phyloP scores from a whole-genome alignment of 2,113 vertebrate species.

The Aspidoscelis tigris region DNA sequence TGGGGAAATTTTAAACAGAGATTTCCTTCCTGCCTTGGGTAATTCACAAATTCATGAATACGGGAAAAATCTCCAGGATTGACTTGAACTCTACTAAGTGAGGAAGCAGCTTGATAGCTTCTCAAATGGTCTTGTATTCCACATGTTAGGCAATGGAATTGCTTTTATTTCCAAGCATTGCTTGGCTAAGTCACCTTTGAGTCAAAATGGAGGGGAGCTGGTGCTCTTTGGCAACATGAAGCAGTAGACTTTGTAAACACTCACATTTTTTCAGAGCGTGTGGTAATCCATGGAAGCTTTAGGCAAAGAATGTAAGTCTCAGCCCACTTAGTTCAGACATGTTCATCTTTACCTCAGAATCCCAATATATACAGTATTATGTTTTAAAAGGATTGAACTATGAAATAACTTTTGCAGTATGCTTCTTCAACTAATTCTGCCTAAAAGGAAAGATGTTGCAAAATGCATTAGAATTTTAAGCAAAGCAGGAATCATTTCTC shows the following conservation, averaged over 20 bases:
- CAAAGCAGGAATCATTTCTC: neutral
- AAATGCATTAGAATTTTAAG: neutral
- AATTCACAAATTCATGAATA: slow-evolving; percentile 21
- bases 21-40: slow-evolving; percentile 48
- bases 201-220: neutral
- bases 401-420: neutral
- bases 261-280: neutral
- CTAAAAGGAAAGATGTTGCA: neutral
- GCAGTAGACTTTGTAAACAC: neutral
- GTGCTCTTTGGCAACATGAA: neutral
- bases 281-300: slow-evolving; percentile 6
- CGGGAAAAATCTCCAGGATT: too few species aligned
- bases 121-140: too few species aligned
- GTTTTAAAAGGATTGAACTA: neutral
- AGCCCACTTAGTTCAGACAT: slow-evolving; percentile 6
- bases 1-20: slow-evolving; percentile 45
- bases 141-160: too few species aligned
- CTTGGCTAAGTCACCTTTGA: too few species aligned
- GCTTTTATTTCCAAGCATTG: neutral
- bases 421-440: neutral
- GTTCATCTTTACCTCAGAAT: neutral
- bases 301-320: slow-evolving; percentile 8
- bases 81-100: too few species aligned
- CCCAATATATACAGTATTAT: neutral
- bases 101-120: too few species aligned